Base-by-base conservation (phyloP, 2,113 vertebrate species). In the Misgurnus anguillicaudatus region DNA sequence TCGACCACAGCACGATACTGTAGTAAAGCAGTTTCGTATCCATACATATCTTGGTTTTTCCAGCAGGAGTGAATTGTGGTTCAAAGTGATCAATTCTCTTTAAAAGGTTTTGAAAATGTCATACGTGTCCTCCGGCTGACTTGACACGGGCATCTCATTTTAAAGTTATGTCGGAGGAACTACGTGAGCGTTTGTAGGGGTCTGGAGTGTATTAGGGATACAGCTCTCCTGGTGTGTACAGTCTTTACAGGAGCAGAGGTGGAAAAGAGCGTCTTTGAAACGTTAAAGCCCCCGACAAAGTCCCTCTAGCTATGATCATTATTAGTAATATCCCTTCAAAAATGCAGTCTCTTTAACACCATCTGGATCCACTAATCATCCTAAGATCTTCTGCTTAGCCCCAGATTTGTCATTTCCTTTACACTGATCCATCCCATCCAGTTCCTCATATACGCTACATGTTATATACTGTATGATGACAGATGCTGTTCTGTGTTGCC, bases 161-260 rank as follows among this genome's bases (percentile, higher is more conserved):
- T 68, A 48, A 31, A 73, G 41, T 82, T 21, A 72, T 60, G 69
- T 64, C 57, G 31, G 67, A 72, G 39, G 80, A 73, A 78, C 31
- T 65, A 21, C 66, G n/a, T 14, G 80, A 41, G 21, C 55, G 62
- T 64, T 74, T 58, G 41, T 16, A 58, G 70, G 55, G 19, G 70
- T 68, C 79, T 84, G 83, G 69, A 84, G 79, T 75, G 41, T 75
- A 63, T 84, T 84, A 75, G 36, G 53, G n/a, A 21, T 17, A 60
- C 45, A 53, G 62, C 38, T 61, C 63, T 64, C 75, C 45, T 65
- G 45, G 5, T 48, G 75, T 67, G 75, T 51, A 78, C 60, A 51
- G 24, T 48, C 21, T 24, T 45, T 64, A 62, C 67, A 38, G 41
- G 24, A 78, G 75, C 24, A 53, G 39, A 64, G 61, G 24, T 68